These are phyloP conservation scores for Pollimyrus isidori DNA, from an alignment of 2,113 vertebrate species.

Conservation along the genomic window DNA sequence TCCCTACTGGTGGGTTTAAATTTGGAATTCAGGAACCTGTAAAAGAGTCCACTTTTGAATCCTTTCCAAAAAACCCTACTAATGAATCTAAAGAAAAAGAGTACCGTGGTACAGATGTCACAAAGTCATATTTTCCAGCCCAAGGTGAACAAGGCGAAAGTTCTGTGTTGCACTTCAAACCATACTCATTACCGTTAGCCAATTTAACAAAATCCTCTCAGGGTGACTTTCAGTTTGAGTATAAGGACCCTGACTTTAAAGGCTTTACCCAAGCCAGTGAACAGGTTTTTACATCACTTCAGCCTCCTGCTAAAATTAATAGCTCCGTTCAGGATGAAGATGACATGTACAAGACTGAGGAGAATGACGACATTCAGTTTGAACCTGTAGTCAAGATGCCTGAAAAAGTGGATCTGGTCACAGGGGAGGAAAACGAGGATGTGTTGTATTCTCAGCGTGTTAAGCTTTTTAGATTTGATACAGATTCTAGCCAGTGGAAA, in stretches of 20 bases:
- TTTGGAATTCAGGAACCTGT: slow-evolving; percentile 77
- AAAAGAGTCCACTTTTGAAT: slow-evolving; percentile 52
- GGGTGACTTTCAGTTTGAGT: slow-evolving; percentile 75
- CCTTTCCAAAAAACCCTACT: slow-evolving; percentile 57
- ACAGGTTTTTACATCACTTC: slow-evolving; percentile 68
- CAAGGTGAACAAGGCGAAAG: slow-evolving; percentile 41
- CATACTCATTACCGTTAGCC: slow-evolving; percentile 70
- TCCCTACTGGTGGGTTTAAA: slow-evolving; percentile 64
- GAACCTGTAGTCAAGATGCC: slow-evolving; percentile 95
- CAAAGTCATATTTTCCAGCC: neutral
- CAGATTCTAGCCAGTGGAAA: slow-evolving; percentile 85
- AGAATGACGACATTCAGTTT: slow-evolving; percentile 92
- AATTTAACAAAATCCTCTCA: slow-evolving; percentile 71
- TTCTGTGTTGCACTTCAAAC: slow-evolving; percentile 65
- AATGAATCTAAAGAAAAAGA: slow-evolving; percentile 69
- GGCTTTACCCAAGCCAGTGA: slow-evolving; percentile 77
- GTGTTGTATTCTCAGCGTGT: slow-evolving; percentile 84
- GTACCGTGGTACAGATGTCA: slow-evolving; percentile 13
- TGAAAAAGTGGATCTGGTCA: slow-evolving; percentile 88
- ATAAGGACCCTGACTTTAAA: slow-evolving; percentile 75
- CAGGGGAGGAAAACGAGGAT: slow-evolving; percentile 90
- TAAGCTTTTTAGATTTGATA: slow-evolving; percentile 91
- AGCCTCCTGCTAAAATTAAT: slow-evolving; percentile 50
- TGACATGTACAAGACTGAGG: slow-evolving; percentile 87
- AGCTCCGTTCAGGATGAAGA: slow-evolving; percentile 66